Conservation (phyloP, 2,888 invertebrate genomes). For the Acronicta leporina region DNA sequence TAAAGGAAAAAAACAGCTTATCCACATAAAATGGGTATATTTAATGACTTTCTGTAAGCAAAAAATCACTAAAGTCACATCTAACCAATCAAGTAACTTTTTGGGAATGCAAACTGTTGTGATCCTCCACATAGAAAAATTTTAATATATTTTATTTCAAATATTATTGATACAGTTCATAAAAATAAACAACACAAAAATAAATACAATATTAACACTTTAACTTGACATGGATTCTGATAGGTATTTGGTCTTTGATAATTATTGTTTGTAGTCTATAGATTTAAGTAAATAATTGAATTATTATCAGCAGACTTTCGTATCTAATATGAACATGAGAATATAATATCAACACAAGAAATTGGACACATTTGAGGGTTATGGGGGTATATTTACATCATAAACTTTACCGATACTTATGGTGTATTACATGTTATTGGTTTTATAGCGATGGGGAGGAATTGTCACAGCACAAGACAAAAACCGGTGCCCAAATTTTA, state of each 20-base stretch:
- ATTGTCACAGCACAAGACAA: conserved; percentile 4
- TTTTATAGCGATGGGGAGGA: conserved; percentile 1
- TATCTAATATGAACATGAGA: no score
- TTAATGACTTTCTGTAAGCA: no score
- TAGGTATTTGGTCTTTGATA: background rate
- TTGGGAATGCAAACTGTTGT: no score
- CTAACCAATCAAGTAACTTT: no score
- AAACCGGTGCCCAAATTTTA: conserved; percentile 70
- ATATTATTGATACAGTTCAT: no score
- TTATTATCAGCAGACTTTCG: background rate
- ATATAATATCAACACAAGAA: no score
- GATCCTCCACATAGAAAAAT: no score
- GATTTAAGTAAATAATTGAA: background rate
- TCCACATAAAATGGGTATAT: no score
- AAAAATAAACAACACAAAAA: no score
- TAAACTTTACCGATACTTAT: background rate
- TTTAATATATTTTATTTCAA: no score
- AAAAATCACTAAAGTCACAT: no score
- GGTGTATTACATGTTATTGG: background rate
- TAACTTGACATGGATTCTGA: background rate
- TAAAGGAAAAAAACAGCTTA: no score
- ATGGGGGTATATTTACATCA: background rate
- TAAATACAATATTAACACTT: background rate
- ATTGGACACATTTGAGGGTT: background rate
- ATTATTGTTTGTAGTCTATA: background rate